Evolutionary conservation across 2,797 vertebrate genomes (phyloP).

Genomic region (Amphiprion clarkii): DNA sequence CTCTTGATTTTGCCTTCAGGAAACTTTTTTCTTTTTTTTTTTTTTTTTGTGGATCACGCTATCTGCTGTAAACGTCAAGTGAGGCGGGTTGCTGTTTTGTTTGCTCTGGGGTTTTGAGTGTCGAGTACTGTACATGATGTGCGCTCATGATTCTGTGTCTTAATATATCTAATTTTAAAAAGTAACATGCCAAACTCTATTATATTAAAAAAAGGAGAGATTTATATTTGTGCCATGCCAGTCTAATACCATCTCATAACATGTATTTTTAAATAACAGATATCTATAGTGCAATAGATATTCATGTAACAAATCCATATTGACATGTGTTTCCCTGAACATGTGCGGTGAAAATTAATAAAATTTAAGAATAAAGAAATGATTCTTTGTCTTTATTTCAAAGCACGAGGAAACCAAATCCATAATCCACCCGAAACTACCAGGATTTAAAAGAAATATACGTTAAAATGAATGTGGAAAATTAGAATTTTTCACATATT

Average conservation of each 20-base stretch:
- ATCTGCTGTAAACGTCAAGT: conserved; percentile 52
- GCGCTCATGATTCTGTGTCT: conserved; percentile 74
- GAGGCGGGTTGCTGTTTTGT: conserved; percentile 60
- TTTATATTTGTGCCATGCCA: conserved; percentile 78
- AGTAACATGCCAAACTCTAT: conserved; percentile 73
- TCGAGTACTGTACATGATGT: conserved; percentile 75
- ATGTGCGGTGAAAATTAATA: conserved; percentile 84
- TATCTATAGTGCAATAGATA: conserved; percentile 82
- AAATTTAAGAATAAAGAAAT: conserved; percentile 72
- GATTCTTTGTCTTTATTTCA: conserved; percentile 37
- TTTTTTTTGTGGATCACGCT: conserved; percentile 23
- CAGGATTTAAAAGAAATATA: too few relatives aligned
- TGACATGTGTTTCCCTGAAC: conserved; percentile 81
- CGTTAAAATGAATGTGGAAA: too few relatives aligned
- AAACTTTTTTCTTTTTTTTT: conserved; percentile 25
- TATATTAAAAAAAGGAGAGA: conserved; percentile 52
- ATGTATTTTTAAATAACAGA: conserved; percentile 81
- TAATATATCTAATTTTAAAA: conserved; percentile 74
- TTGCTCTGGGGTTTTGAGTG: conserved; percentile 75
- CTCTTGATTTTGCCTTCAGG: conserved; percentile 59
- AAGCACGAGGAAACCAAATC: not conserved
- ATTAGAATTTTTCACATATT: too few relatives aligned
- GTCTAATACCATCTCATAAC: conserved; percentile 74
- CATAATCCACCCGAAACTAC: too few relatives aligned
- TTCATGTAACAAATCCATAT: conserved; percentile 82